Evolutionary conservation across 2,888 invertebrate genomes (phyloP), one percentile per base, ranked within the genome.

Genomic region (Timandra comae): DNA sequence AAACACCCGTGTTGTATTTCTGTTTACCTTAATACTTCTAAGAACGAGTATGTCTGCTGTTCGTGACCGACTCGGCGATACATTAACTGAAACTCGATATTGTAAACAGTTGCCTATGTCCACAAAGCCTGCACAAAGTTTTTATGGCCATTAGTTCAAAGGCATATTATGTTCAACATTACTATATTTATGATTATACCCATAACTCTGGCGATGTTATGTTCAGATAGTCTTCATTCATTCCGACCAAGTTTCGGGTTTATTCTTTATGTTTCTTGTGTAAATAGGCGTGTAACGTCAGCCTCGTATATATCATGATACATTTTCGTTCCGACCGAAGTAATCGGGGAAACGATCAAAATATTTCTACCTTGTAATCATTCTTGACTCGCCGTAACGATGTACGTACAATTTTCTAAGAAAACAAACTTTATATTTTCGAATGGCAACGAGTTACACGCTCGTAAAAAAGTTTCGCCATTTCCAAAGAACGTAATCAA

Each of bases 41-140:
- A 56, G 63, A 60, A 64, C 39, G 41, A 16, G 16, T 16, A 38
- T 46, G 51, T 32, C 42, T 38, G 45, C 54, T 46, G 42, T 51
- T 53, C 55, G 52, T 48, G 49, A 47, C 52, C 44, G 41, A 26
- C 31, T 48, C 39, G 41, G 37, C 27, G 47, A 46, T 49, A 54
- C 49, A 53, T 58, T 54, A 53, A 39, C 52, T 56, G 58, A 56
- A 54, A 62, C 42, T 30, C 41, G 58, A 63, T 60, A 62, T 43
- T 56, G 52, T 63, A 57, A 62, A 59, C 54, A 63, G 35, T 33
- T 38, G 37, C 34, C 45, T 37, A 38, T 43, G 40, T 33, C 38
- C 33, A 39, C 42, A 47, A 12, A 31, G 13, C 23, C 29, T 32
- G 20, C 22, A 12, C 24, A 24, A 24, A 11, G 10, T 24, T 24